A percentile compares a stretch with the other conserved stretches of the same genome.
phyloP scores from a whole-genome alignment of 2,113 vertebrate genomes.

The Eurystomus gularis region DNA sequence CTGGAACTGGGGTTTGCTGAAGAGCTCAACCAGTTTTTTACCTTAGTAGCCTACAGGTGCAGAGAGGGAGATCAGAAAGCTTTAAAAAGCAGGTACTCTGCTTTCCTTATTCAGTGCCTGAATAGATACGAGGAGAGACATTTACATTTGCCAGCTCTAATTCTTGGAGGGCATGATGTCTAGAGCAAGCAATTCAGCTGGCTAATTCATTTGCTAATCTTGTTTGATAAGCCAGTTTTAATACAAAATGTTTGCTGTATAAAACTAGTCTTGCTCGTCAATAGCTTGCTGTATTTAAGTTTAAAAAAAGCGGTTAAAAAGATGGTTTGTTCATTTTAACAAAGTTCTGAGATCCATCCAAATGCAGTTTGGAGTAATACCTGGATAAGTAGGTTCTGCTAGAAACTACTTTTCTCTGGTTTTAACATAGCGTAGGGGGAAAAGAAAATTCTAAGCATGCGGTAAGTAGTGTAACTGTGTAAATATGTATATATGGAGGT shows the following conservation, averaged over 20 bases:
- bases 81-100: not conserved
- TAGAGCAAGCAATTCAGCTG: not conserved
- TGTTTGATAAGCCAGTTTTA: not conserved
- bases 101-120: not conserved
- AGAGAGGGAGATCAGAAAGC: not conserved
- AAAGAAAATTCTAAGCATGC: not conserved
- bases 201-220: not conserved
- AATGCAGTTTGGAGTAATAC: not conserved
- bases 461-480: not conserved
- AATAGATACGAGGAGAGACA: not conserved
- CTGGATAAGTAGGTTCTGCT: not conserved
- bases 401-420: not conserved
- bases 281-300: not conserved
- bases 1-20: not conserved
- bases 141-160: not conserved
- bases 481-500: not conserved
- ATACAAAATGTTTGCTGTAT: not conserved
- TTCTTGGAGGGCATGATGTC: not conserved
- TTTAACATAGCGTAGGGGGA: not conserved
- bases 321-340: not conserved
- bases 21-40: slow-evolving; percentile 5
- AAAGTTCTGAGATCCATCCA: not conserved
- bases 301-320: not conserved
- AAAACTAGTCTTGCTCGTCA: not conserved
- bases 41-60: not conserved